A percentile compares a stretch with the other conserved stretches of the same genome.
Evolutionary conservation across 2,797 vertebrate species (phyloP).

Genomic region (Bryconaethiops microstoma): DNA sequence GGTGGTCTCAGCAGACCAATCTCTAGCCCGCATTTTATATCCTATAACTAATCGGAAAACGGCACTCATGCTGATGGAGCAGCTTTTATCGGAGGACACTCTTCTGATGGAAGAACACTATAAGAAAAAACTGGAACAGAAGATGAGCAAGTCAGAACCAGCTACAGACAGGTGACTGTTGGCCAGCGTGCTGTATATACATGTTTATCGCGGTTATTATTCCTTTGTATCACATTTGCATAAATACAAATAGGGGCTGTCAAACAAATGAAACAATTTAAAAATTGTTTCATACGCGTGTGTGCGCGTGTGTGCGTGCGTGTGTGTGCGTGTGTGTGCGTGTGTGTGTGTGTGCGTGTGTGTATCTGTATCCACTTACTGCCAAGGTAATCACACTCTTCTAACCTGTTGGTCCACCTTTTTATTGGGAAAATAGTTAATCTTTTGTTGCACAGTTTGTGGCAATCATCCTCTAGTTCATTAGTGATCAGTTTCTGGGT

Average conservation of each 20-base stretch:
- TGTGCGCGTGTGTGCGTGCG: too few species aligned
- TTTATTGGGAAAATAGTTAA: too few species aligned
- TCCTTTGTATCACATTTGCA: background rate
- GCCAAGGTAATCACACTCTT: too few species aligned
- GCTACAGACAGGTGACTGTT: slow-evolving; percentile 65
- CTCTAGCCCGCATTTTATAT: slow-evolving; percentile 80
- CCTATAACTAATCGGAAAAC: slow-evolving; percentile 83
- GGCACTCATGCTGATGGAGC: slow-evolving; percentile 89
- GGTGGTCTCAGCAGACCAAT: slow-evolving; percentile 81
- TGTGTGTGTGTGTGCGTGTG: too few species aligned
- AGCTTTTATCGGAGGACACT: slow-evolving; percentile 84
- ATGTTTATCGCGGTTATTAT: background rate
- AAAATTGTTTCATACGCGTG: too few species aligned
- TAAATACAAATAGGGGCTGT: background rate
- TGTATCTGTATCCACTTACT: too few species aligned
- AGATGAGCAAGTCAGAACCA: slow-evolving; percentile 35
- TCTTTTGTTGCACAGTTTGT: too few species aligned
- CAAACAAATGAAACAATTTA: background rate
- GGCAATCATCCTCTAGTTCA: too few species aligned
- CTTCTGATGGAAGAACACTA: slow-evolving; percentile 85
- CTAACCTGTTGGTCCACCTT: too few species aligned
- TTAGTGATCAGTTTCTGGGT: too few species aligned
- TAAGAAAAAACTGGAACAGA: slow-evolving; percentile 77
- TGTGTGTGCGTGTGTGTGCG: too few species aligned
- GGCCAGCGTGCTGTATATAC: background rate